phyloP scores from a whole-genome alignment of 2,113 vertebrate species.

The Pelecanoides urinatrix region DNA sequence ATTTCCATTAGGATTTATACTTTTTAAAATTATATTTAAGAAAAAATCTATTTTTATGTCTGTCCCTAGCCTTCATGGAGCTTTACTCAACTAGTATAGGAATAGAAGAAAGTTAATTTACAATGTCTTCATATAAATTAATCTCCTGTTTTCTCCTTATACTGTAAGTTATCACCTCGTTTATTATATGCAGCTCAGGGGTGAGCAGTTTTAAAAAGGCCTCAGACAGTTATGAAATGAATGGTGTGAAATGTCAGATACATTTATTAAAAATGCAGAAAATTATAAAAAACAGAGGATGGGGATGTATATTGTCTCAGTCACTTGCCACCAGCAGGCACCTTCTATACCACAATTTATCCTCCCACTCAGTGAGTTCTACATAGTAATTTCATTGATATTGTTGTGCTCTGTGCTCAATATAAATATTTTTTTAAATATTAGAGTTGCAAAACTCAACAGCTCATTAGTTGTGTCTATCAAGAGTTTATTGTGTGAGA shows the following conservation, averaged over 20 bases:
- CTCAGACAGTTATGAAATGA: constrained; percentile 25
- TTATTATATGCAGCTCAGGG: constrained; percentile 42
- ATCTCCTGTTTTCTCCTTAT: constrained; percentile 51
- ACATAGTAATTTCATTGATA: constrained; percentile 38
- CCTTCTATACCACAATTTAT: constrained; percentile 14
- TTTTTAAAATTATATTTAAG: constrained; percentile 14
- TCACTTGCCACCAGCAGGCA: constrained; percentile 11
- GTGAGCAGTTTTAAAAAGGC: constrained; percentile 45
- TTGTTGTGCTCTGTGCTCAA: background rate
- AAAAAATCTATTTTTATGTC: constrained; percentile 49
- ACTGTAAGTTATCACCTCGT: constrained; percentile 30
- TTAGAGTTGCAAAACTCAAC: background rate
- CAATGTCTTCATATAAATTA: constrained; percentile 42
- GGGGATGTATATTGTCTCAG: constrained; percentile 8
- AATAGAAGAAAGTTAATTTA: constrained; percentile 44
- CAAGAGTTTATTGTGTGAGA: background rate
- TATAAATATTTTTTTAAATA: constrained; percentile 12
- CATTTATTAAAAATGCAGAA: constrained; percentile 40
- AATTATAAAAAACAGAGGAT: constrained; percentile 37
- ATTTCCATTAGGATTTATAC: constrained; percentile 47
- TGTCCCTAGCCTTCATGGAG: background rate
- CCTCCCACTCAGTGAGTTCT: constrained; percentile 17
- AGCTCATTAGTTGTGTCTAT: background rate
- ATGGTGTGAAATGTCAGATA: constrained; percentile 46
- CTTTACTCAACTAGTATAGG: background rate